Conservation (phyloP, 1,140 invertebrate genomes). For the Scaptomyza hsui region DNA sequence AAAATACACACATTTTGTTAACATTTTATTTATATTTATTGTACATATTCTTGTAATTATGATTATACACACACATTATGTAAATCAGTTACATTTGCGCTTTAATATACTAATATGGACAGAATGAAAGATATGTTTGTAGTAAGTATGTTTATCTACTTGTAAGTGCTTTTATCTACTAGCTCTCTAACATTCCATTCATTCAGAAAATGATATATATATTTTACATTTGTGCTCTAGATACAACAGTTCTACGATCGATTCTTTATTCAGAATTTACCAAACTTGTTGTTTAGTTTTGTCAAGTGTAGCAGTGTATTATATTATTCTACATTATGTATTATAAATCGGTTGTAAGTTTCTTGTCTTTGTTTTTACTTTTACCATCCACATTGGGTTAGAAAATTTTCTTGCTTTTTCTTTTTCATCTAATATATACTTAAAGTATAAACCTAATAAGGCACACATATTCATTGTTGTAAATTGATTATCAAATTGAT, state of each 20-base stretch:
- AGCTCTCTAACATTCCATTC: constrained; percentile 12
- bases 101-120: constrained; percentile 45
- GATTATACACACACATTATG: constrained; percentile 29
- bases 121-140: constrained; percentile 38
- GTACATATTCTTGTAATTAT: constrained; percentile 60
- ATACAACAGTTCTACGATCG: constrained; percentile 1
- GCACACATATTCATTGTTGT: constrained; percentile 81
- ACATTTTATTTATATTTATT: constrained; percentile 77
- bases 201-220: constrained; percentile 16
- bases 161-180: constrained; percentile 5
- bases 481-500: constrained; percentile 38
- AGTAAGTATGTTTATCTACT: constrained; percentile 9
- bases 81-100: constrained; percentile 16
- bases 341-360: constrained; percentile 44
- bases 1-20: constrained; percentile 24
- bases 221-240: constrained; percentile 52
- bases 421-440: constrained; percentile 44
- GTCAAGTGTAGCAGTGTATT: constrained; percentile 26
- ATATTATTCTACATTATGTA: constrained; percentile 69
- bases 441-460: constrained; percentile 83
- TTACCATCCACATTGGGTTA: neutral
- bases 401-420: constrained; percentile 15
- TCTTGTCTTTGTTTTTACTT: constrained; percentile 1
- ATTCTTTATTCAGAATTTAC: constrained; percentile 3
- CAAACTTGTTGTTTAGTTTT: constrained; percentile 1